Evolutionary conservation across 1,140 invertebrate species (phyloP).

Genomic region (Pemphigus obesinymphae): DNA sequence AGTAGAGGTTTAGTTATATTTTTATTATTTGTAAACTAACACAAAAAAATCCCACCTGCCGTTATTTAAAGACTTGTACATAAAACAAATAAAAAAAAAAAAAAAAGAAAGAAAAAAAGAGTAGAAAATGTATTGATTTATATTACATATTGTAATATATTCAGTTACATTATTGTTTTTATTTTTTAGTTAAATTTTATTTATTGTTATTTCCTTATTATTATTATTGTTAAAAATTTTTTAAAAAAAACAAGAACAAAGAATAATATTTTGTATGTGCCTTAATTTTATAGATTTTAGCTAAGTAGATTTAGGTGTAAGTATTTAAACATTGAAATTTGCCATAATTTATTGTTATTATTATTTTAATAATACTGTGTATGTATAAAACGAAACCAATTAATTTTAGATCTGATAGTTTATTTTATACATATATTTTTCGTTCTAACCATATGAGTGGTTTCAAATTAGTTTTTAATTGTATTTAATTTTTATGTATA

Average conservation of each 20-base stretch:
- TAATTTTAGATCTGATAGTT: slow-evolving; percentile 38
- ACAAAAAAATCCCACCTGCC: slow-evolving; percentile 37
- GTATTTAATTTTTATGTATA: background rate
- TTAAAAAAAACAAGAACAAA: slow-evolving; percentile 29
- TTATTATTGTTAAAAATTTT: slow-evolving; percentile 14
- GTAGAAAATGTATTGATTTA: background rate
- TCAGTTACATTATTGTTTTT: slow-evolving; percentile 39
- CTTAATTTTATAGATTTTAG: slow-evolving; percentile 12
- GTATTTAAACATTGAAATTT: slow-evolving; percentile 22
- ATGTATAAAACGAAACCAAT: slow-evolving; percentile 20
- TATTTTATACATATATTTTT: background rate
- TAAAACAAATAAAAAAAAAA: slow-evolving; percentile 19
- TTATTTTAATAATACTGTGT: background rate
- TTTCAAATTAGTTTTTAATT: slow-evolving; percentile 7
- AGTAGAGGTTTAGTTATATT: slow-evolving; percentile 57
- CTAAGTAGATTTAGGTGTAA: background rate
- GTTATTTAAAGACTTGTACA: slow-evolving; percentile 37
- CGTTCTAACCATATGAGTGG: background rate
- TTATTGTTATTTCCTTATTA: slow-evolving; percentile 37
- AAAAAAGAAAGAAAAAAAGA: slow-evolving; percentile 19
- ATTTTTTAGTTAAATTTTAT: slow-evolving; percentile 38
- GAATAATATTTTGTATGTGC: slow-evolving; percentile 35
- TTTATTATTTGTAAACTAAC: slow-evolving; percentile 20
- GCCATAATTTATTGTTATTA: slow-evolving; percentile 39
- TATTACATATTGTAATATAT: slow-evolving; percentile 22